Percentiles rank a stretch among this genome's conserved stretches.
These are phyloP conservation scores for Saxidomus purpurata DNA, from an alignment of 1,140 invertebrate genomes.

Conservation along the genomic window DNA sequence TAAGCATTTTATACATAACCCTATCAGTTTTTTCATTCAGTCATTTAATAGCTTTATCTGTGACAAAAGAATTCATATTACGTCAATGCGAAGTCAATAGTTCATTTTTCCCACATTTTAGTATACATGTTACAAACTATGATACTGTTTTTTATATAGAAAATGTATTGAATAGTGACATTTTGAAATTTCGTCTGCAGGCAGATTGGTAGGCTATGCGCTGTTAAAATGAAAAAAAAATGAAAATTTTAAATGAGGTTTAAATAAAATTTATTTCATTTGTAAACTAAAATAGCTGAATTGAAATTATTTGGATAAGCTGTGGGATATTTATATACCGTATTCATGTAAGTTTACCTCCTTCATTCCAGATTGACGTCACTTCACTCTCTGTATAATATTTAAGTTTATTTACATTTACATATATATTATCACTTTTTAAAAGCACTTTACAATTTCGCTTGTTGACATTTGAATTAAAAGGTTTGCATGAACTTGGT, in stretches of 20 bases:
- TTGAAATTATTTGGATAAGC: too few relatives aligned
- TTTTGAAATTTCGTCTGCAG: background rate
- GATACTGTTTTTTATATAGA: too few relatives aligned
- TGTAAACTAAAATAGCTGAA: too few relatives aligned
- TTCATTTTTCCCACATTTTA: background rate
- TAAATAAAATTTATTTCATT: too few relatives aligned
- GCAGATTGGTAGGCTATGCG: background rate
- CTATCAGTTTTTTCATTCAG: slow-evolving; percentile 1
- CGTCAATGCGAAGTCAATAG: background rate
- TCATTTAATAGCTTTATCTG: background rate
- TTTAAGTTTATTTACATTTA: background rate
- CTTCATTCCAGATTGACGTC: background rate
- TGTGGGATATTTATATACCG: background rate
- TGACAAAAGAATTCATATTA: slow-evolving; percentile 27
- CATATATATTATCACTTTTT: background rate
- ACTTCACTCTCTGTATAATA: background rate
- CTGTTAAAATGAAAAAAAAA: background rate
- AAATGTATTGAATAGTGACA: too few relatives aligned
- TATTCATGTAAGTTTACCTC: background rate
- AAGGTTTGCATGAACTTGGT: background rate
- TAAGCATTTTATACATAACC: background rate
- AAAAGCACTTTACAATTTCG: background rate
- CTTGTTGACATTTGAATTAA: background rate
- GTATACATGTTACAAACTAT: background rate
- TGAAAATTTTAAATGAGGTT: background rate